Conservation (phyloP, 2,113 vertebrate species). For the Ailuropoda melanoleuca region DNA sequence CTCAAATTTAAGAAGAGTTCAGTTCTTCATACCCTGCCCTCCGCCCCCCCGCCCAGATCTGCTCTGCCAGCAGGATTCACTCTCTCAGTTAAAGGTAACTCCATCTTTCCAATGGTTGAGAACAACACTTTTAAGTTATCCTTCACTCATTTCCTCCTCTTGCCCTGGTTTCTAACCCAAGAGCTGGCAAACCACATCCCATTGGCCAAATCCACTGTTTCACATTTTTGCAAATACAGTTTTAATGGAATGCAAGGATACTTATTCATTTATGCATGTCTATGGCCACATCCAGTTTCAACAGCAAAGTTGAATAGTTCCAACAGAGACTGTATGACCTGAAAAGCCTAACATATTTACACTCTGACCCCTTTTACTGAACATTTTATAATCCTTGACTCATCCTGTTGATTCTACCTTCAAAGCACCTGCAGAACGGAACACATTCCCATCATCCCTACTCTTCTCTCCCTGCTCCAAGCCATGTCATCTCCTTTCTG, state of each 20-base stretch:
- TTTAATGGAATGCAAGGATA: not conserved
- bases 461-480: not conserved
- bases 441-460: not conserved
- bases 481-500: not conserved
- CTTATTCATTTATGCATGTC: not conserved
- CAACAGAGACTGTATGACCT: not conserved
- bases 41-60: not conserved
- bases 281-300: not conserved
- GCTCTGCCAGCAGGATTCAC: not conserved
- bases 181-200: not conserved
- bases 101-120: not conserved
- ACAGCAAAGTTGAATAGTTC: not conserved
- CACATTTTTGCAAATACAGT: not conserved
- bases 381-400: not conserved
- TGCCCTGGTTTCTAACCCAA: not conserved
- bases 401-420: not conserved
- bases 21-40: not conserved
- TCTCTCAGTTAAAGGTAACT: not conserved
- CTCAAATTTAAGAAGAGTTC: not conserved
- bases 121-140: not conserved
- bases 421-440: not conserved
- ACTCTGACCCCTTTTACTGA: not conserved
- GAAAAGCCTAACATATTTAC: not conserved
- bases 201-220: not conserved
- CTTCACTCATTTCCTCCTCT: not conserved